phyloP scores from a whole-genome alignment of 2,888 invertebrate genomes.

The Cataglyphis albicans region DNA sequence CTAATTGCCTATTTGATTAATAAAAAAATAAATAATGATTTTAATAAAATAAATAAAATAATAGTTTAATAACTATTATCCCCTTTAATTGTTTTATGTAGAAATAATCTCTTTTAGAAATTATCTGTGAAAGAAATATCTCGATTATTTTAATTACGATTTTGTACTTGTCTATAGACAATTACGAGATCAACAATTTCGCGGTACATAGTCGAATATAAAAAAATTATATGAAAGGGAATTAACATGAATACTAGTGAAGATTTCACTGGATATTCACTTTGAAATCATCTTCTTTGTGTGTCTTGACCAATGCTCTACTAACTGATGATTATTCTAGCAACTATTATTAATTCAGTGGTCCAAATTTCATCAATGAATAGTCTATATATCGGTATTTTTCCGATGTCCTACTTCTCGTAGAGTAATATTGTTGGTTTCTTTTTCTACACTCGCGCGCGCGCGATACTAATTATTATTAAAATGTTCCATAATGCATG shows the following conservation, averaged over 20 bases:
- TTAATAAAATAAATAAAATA: slow-evolving; percentile 3
- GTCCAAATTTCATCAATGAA: slow-evolving; percentile 67
- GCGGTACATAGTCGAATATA: slow-evolving; percentile 23
- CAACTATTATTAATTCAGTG: slow-evolving; percentile 61
- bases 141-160: slow-evolving; percentile 26
- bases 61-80: slow-evolving; percentile 32
- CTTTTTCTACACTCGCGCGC: slow-evolving; percentile 8
- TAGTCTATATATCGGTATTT: slow-evolving; percentile 55
- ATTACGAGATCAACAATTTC: slow-evolving; percentile 30
- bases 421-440: slow-evolving; percentile 23
- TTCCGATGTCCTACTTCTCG: slow-evolving; percentile 47
- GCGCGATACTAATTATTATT: slow-evolving; percentile 13
- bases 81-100: not conserved
- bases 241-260: slow-evolving; percentile 50
- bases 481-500: slow-evolving; percentile 32
- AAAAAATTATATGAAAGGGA: slow-evolving; percentile 31
- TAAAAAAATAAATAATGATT: not conserved
- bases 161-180: slow-evolving; percentile 20
- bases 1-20: not conserved
- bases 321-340: slow-evolving; percentile 53
- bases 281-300: slow-evolving; percentile 59
- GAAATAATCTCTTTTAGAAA: slow-evolving; percentile 22
- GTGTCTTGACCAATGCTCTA: slow-evolving; percentile 63
- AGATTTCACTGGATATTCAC: slow-evolving; percentile 31
- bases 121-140: slow-evolving; percentile 1